These are phyloP conservation scores for Tichodroma muraria DNA, from an alignment of 2,113 vertebrate species.

Conservation along the genomic window DNA sequence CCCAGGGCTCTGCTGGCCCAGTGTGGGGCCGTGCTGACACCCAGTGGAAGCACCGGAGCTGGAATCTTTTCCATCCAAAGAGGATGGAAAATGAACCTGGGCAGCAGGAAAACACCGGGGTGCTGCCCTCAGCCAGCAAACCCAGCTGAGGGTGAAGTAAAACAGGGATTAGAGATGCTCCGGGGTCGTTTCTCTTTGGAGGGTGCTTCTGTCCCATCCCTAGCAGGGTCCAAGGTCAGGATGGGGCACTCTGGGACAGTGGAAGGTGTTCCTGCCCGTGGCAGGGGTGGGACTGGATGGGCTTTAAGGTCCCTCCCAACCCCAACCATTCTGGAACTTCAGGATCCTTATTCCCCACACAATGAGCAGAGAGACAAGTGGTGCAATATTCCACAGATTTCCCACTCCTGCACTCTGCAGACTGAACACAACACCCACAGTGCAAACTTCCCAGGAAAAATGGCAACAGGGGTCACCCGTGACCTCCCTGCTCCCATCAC, in stretches of 20 bases:
- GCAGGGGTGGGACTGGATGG: too few relatives aligned
- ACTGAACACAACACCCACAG: rapidly evolving
- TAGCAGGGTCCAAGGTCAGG: neutral
- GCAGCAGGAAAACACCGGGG: neutral
- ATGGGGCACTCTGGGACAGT: neutral
- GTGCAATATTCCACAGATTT: rapidly evolving
- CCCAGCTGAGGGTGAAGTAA: neutral
- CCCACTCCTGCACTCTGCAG: neutral
- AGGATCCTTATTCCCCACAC: rapidly evolving
- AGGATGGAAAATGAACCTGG: neutral
- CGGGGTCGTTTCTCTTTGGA: rapidly evolving
- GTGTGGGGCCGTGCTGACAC: neutral
- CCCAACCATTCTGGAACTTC: neutral
- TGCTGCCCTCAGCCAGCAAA: neutral
- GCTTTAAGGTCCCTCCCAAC: neutral
- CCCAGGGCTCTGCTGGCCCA: neutral
- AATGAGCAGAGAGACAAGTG: rapidly evolving
- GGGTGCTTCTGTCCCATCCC: neutral
- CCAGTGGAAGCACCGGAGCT: neutral
- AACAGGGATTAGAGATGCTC: neutral
- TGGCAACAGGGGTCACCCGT: rapidly evolving
- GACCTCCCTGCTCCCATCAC: neutral
- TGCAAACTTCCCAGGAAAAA: neutral
- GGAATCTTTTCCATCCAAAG: rapidly evolving
- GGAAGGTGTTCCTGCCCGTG: neutral